Base-by-base conservation (phyloP, 2,797 vertebrate species). In the Sebastes iracundus region DNA sequence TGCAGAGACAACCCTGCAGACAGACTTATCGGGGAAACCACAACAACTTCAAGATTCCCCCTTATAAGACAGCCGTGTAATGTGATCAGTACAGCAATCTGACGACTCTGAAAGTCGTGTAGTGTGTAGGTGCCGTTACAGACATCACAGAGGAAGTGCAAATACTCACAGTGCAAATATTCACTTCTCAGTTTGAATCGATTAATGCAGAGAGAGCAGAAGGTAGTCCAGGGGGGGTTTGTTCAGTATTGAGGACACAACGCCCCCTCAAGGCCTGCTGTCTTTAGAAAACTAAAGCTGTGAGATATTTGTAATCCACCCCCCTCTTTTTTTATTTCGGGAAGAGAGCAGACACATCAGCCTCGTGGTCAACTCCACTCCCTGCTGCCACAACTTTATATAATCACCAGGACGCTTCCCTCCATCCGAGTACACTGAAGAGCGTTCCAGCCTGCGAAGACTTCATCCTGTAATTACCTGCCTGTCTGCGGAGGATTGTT, bases 251-350 rank as follows among this genome's bases (percentile, higher is more conserved):
- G 87, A 92, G 85, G 87, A 90, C 90, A 90, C 58, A 80, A 87
- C 90, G 32, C 87, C 89, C 85, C 93, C 85, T 81, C 85, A 87
- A 79, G 86, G 80, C 69, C 87, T 84, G 77, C 87, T 82, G 86
- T 80, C 82, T 90, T 87, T 83, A 82, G 67, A 90, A 89, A 93
- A 90, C 87, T 86, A 89, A 92, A 85, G 86, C 83, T 86, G 80
- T 55, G 72, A 80, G 75, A 83, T 78, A 71, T 87, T 92, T 92
- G 74, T 79, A 66, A 86, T 90, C 78, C 87, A 78, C 59, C 89
- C 80, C 73, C 87, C 68, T 81, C 60, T 66, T 77, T 83, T 49
- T 87, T 90, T 88, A 90, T 91, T 93, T 91, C 32, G 28, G 82
- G 87, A 84, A 56, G 58, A 82, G 77, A 86, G 79, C 77, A 85